A percentile compares a stretch with the other conserved stretches of the same genome.
Evolutionary conservation across 2,113 vertebrate species (phyloP).

Genomic region (Syngnathus floridae): DNA sequence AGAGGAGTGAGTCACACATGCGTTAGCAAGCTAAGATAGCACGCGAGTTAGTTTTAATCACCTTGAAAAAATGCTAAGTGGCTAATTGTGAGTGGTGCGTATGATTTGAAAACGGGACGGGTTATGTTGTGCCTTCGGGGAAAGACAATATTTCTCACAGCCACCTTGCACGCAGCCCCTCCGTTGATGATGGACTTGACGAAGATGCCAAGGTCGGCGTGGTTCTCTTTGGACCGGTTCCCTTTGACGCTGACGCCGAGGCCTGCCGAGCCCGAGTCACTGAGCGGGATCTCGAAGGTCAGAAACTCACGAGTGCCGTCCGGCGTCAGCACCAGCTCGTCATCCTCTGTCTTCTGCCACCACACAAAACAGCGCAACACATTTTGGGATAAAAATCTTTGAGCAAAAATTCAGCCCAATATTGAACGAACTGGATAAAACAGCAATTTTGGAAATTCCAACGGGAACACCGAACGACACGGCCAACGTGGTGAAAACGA

Average conservation of each 20-base stretch:
- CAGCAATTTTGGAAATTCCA: not conserved
- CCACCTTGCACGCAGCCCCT: conserved; percentile 91
- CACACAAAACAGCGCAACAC: not conserved
- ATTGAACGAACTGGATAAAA: not conserved
- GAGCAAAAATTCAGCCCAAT: too few relatives aligned
- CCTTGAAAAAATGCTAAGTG: too few relatives aligned
- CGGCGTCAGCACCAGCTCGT: conserved; percentile 89
- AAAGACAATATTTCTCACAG: not conserved
- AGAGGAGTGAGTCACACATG: too few relatives aligned
- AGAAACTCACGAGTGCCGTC: conserved; percentile 93
- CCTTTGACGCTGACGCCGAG: conserved; percentile 97
- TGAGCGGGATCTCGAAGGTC: conserved; percentile 95
- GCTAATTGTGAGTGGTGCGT: too few relatives aligned
- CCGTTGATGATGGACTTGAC: conserved; percentile 98
- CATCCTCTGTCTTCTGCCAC: conserved; percentile 82
- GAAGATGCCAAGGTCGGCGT: conserved; percentile 94
- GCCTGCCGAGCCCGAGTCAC: conserved; percentile 94
- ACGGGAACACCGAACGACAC: not conserved
- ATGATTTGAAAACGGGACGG: too few relatives aligned
- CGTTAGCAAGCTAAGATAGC: too few relatives aligned
- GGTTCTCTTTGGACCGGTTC: conserved; percentile 96
- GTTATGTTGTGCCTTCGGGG: too few relatives aligned
- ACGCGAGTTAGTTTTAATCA: too few relatives aligned
- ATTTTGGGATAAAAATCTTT: not conserved
- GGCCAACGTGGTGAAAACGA: conserved; percentile 34